phyloP scores from a whole-genome alignment of 2,113 vertebrate species.

The Triplophysa rosa region DNA sequence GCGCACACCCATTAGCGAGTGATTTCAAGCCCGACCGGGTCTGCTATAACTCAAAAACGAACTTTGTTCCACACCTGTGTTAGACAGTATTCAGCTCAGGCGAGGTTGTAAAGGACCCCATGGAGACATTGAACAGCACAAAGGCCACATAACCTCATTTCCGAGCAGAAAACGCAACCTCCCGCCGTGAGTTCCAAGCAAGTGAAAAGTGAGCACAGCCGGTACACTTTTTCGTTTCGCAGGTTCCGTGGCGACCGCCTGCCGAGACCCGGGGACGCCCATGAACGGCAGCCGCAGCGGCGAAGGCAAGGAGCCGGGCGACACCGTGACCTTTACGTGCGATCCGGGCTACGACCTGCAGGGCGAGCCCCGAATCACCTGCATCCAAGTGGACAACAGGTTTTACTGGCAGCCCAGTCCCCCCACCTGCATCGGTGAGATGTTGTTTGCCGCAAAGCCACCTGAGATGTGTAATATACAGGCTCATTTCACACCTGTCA shows the following conservation, averaged over 20 bases:
- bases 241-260: constrained; percentile 95
- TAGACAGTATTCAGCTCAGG: background rate
- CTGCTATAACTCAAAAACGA: background rate
- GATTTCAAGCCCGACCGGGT: background rate
- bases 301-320: constrained; percentile 93
- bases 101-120: background rate
- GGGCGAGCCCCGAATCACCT: constrained; percentile 95
- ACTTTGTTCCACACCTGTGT: background rate
- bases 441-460: constrained; percentile 9
- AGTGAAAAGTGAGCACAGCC: constrained; percentile 6
- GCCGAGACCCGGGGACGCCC: constrained; percentile 87
- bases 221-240: constrained; percentile 1
- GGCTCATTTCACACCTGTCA: constrained; percentile 49
- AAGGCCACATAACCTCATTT: constrained; percentile 21
- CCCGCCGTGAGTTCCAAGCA: background rate
- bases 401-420: constrained; percentile 99
- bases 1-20: background rate
- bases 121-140: background rate
- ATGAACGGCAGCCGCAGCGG: constrained; percentile 98
- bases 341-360: constrained; percentile 97
- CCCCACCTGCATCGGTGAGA: constrained; percentile 89
- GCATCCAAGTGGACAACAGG: constrained; percentile 98
- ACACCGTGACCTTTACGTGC: constrained; percentile 93
- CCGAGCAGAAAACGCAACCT: background rate
- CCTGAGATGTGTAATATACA: constrained; percentile 3